Evolutionary conservation across 2,888 invertebrate species (phyloP).

Genomic region (Melanotus villosus): DNA sequence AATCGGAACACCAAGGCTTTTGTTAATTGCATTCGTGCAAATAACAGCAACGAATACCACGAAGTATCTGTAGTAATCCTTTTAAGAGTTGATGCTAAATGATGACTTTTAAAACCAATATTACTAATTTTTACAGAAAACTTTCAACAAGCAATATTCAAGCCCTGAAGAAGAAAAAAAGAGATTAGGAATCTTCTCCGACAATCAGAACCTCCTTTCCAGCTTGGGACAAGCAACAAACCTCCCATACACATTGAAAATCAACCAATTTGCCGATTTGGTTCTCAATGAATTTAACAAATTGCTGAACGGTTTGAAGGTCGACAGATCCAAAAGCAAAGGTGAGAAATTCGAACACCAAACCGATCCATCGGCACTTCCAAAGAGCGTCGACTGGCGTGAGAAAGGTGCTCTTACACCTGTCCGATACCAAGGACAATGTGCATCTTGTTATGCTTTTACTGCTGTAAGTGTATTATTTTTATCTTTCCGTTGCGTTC

Average conservation of each 20-base stretch:
- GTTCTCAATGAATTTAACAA: constrained; percentile 49
- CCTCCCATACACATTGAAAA: constrained; percentile 9
- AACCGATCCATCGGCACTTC: constrained; percentile 60
- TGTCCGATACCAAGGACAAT: constrained; percentile 72
- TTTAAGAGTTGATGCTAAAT: too few relatives aligned
- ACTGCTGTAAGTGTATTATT: constrained; percentile 68
- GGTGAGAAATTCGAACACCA: constrained; percentile 18
- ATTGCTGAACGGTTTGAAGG: constrained; percentile 35
- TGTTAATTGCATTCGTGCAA: too few relatives aligned
- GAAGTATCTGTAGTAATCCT: too few relatives aligned
- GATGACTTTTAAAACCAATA: too few relatives aligned
- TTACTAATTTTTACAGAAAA: constrained; percentile 50
- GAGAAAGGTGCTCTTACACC: constrained; percentile 70
- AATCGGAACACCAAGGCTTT: too few relatives aligned
- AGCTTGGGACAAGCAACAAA: not conserved
- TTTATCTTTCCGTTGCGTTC: too few relatives aligned
- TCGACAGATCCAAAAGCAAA: constrained; percentile 26
- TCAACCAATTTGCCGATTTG: constrained; percentile 46
- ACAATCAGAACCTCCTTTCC: constrained; percentile 54
- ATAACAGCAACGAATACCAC: too few relatives aligned
- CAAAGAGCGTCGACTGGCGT: constrained; percentile 70
- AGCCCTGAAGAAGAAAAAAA: constrained; percentile 59
- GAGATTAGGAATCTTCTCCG: constrained; percentile 64
- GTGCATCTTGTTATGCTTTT: constrained; percentile 79
- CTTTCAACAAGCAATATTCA: constrained; percentile 62